Percentiles rank a stretch among this genome's conserved stretches.
Evolutionary conservation across 2,113 vertebrate genomes (phyloP).

Genomic region (Colaptes auratus): DNA sequence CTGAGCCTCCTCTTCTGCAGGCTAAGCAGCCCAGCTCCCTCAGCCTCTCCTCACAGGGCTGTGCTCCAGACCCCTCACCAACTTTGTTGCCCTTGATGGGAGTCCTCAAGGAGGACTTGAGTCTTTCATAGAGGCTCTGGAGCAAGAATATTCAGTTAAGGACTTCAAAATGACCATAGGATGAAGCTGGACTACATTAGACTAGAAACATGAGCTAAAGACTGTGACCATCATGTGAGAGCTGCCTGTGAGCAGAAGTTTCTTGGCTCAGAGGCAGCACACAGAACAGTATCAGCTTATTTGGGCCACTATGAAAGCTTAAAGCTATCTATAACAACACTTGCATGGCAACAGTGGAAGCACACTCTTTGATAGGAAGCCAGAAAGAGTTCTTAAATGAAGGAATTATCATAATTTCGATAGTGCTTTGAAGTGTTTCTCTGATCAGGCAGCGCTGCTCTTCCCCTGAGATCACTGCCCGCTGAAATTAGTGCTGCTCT

Average conservation of each 20-base stretch:
- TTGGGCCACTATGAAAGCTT: slow-evolving; percentile 20
- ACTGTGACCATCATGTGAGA: neutral
- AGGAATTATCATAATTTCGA: slow-evolving; percentile 59
- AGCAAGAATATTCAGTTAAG: neutral
- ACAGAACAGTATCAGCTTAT: neutral
- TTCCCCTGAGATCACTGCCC: slow-evolving; percentile 31
- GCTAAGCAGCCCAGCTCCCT: no score
- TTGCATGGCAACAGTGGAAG: slow-evolving; percentile 8
- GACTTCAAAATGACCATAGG: neutral
- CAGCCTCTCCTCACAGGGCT: no score
- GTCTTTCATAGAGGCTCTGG: neutral
- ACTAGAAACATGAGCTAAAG: neutral
- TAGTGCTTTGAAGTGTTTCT: slow-evolving; percentile 61
- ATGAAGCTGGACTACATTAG: neutral
- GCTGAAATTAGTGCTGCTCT: slow-evolving; percentile 10
- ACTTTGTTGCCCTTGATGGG: neutral
- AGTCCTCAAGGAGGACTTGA: neutral
- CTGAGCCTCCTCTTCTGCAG: no score
- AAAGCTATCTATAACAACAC: slow-evolving; percentile 41
- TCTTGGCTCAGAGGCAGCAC: neutral
- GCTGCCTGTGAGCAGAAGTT: neutral
- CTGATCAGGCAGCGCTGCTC: neutral
- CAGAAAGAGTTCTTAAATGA: slow-evolving; percentile 44
- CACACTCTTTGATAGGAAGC: slow-evolving; percentile 42
- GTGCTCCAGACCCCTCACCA: no score